Percentiles rank a stretch among this genome's conserved stretches.
These are phyloP conservation scores for Epinotia ramella DNA, from an alignment of 2,888 invertebrate species.

Conservation along the genomic window DNA sequence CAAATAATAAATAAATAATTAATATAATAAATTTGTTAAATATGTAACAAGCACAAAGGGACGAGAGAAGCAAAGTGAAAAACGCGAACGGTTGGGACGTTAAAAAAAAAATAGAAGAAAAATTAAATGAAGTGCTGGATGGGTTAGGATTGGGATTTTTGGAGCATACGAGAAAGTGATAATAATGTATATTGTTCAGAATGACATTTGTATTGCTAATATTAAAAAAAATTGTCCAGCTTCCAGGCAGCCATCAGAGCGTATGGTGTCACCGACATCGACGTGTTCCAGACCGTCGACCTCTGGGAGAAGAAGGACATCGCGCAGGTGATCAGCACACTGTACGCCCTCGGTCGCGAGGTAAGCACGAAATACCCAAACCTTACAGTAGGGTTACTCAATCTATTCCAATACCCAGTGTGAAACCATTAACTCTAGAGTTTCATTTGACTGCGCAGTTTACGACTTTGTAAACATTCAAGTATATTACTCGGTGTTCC, in stretches of 20 bases:
- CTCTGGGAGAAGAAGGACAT: slow-evolving; percentile 98
- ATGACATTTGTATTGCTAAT: background rate
- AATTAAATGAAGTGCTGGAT: no score
- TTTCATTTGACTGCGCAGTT: slow-evolving; percentile 26
- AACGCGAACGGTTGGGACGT: no score
- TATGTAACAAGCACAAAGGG: no score
- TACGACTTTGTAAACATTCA: slow-evolving; percentile 49
- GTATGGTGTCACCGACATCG: slow-evolving; percentile 95
- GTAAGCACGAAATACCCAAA: slow-evolving; percentile 75
- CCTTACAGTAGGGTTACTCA: background rate
- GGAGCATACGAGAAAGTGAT: no score
- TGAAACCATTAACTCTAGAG: slow-evolving; percentile 27
- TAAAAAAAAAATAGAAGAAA: no score
- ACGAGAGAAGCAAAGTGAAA: no score
- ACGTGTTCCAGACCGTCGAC: slow-evolving; percentile 98
- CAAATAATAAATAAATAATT: no score
- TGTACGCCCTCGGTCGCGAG: slow-evolving; percentile 94
- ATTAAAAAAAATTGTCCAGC: slow-evolving; percentile 67
- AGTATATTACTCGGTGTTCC: slow-evolving; percentile 45
- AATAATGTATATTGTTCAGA: no score
- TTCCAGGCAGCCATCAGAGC: slow-evolving; percentile 95
- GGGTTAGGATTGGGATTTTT: no score
- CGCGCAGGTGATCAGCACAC: slow-evolving; percentile 92
- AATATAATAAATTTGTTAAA: no score
- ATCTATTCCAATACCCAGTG: slow-evolving; percentile 20